These are phyloP conservation scores for Dromococcyx pavoninus DNA, from an alignment of 2,797 vertebrate genomes.

Conservation along the genomic window DNA sequence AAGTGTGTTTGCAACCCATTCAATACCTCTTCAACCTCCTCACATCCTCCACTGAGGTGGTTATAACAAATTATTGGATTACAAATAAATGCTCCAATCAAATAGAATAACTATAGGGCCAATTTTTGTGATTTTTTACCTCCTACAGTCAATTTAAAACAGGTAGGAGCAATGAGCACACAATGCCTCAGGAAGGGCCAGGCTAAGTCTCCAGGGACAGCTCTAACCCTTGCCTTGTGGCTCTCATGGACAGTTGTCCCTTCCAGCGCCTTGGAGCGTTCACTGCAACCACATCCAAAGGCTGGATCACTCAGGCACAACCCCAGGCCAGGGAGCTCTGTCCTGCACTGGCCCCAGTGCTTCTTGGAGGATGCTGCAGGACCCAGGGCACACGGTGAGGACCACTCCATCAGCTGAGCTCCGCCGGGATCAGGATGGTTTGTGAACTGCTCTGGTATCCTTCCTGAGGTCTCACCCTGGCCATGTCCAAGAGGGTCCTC, in stretches of 20 bases:
- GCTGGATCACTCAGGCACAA: fast-evolving
- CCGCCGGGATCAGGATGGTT: fast-evolving
- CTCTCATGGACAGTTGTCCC: too few species aligned
- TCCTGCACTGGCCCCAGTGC: fast-evolving
- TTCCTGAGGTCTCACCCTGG: fast-evolving
- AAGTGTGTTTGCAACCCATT: not conserved
- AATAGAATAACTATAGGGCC: not conserved
- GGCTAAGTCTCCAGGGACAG: too few species aligned
- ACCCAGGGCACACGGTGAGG: fast-evolving
- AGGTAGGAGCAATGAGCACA: fast-evolving
- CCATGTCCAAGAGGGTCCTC: not conserved
- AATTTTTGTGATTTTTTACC: not conserved
- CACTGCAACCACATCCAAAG: not conserved
- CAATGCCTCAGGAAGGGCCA: too few species aligned
- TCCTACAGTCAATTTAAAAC: not conserved
- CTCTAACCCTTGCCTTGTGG: too few species aligned
- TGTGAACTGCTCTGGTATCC: not conserved
- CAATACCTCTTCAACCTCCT: not conserved
- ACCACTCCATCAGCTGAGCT: fast-evolving
- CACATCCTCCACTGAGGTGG: not conserved
- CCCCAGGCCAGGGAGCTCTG: not conserved
- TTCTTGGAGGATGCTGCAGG: fast-evolving
- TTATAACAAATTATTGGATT: not conserved
- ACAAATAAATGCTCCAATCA: not conserved
- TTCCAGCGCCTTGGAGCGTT: not conserved